Conservation (phyloP, 2,113 vertebrate genomes). For the Rhombomys opimus region DNA sequence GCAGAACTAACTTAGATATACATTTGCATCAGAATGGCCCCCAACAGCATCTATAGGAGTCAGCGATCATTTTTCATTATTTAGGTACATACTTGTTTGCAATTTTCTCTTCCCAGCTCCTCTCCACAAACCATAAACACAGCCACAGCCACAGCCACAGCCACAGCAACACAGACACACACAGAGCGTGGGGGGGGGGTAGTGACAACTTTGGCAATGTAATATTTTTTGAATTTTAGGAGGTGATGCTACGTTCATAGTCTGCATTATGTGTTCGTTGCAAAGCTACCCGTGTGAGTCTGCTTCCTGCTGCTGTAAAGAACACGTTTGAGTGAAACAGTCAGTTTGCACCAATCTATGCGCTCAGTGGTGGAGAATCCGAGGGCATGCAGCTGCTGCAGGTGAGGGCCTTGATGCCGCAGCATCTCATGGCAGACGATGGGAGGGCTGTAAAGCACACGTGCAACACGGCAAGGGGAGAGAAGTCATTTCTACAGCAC, state of each 20-base stretch:
- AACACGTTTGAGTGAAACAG: not conserved
- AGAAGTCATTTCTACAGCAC: not conserved
- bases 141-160: not conserved
- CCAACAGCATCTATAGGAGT: slow-evolving; percentile 43
- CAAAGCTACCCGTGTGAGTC: not conserved
- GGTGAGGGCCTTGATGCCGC: not conserved
- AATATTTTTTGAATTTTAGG: slow-evolving; percentile 29
- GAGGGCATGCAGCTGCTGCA: not conserved
- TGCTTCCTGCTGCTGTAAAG: not conserved
- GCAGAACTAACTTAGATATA: slow-evolving; percentile 69
- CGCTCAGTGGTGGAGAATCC: not conserved
- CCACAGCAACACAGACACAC: not conserved
- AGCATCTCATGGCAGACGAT: not conserved
- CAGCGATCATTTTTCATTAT: slow-evolving; percentile 71
- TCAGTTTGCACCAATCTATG: not conserved
- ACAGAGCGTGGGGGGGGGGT: not conserved
- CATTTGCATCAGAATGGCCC: slow-evolving; percentile 78
- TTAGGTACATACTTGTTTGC: slow-evolving; percentile 63
- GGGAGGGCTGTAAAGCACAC: not conserved
- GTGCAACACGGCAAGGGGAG: too few relatives aligned
- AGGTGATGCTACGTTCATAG: not conserved
- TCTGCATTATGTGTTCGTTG: not conserved
- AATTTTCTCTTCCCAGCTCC: slow-evolving; percentile 51
- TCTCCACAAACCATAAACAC: slow-evolving; percentile 27
- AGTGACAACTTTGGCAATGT: not conserved